phyloP scores from a whole-genome alignment of 1,140 invertebrate species.

The Drosophila willistoni region DNA sequence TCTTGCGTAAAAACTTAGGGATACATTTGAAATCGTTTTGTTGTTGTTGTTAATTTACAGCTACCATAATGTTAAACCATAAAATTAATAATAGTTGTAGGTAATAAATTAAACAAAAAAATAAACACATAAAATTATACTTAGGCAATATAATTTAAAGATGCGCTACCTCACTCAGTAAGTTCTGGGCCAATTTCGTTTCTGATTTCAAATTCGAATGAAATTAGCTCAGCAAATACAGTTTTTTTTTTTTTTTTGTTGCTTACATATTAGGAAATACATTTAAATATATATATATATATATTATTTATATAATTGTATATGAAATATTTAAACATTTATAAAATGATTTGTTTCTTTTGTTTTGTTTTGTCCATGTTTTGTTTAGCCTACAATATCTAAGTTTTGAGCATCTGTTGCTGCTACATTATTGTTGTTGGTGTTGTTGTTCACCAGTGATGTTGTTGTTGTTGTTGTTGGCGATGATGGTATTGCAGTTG shows the following conservation, averaged over 20 bases:
- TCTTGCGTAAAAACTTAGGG: conserved; percentile 3
- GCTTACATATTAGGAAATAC: conserved; percentile 51
- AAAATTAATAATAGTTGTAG: neutral
- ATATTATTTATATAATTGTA: conserved; percentile 47
- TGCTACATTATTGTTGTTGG: conserved; percentile 53
- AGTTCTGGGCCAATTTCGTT: neutral
- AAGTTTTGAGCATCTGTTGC: conserved; percentile 83
- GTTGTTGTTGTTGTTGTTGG: conserved; percentile 46
- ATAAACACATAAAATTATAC: neutral
- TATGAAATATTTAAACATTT: conserved; percentile 66
- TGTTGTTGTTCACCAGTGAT: conserved; percentile 54
- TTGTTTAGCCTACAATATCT: conserved; percentile 82
- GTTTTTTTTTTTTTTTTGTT: conserved; percentile 16
- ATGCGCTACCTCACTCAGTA: conserved; percentile 12
- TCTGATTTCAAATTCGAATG: conserved; percentile 10
- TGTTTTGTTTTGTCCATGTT: conserved; percentile 19
- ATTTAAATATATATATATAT: conserved; percentile 30
- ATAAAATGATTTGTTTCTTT: conserved; percentile 59
- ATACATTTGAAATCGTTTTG: neutral
- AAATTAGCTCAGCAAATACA: conserved; percentile 15
- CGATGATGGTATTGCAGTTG: conserved; percentile 48
- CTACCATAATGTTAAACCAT: neutral
- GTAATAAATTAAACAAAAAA: neutral
- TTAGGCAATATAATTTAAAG: conserved; percentile 5
- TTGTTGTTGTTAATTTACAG: conserved; percentile 2